Percentiles rank a stretch among this genome's conserved stretches.
Evolutionary conservation across 2,113 vertebrate genomes (phyloP).

Genomic region (Sporophila hypoxantha): DNA sequence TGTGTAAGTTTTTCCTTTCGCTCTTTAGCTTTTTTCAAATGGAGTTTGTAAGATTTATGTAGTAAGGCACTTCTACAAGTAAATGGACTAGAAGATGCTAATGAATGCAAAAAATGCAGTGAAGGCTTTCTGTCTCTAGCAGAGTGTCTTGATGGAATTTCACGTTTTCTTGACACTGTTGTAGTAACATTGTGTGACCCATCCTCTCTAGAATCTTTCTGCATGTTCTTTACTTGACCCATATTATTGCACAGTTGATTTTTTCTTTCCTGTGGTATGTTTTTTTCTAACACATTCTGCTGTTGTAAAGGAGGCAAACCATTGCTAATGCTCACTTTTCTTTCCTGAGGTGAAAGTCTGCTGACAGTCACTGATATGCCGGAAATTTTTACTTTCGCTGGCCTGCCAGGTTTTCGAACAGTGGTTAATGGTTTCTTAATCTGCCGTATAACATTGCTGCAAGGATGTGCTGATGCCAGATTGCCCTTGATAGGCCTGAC

Average conservation of each 20-base stretch:
- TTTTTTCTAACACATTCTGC: conserved; percentile 52
- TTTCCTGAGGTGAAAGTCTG: conserved; percentile 83
- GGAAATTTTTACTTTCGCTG: conserved; percentile 92
- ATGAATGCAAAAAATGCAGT: conserved; percentile 81
- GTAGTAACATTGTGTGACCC: not conserved
- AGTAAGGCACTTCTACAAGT: conserved; percentile 81
- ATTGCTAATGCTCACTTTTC: conserved; percentile 82
- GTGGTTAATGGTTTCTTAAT: conserved; percentile 70
- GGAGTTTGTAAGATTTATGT: conserved; percentile 80
- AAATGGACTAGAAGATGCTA: conserved; percentile 80
- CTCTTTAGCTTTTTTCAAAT: conserved; percentile 76
- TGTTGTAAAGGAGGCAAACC: conserved; percentile 68
- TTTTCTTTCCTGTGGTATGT: conserved; percentile 21
- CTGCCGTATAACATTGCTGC: conserved; percentile 73
- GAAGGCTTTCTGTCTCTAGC: conserved; percentile 82
- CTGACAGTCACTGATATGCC: conserved; percentile 90
- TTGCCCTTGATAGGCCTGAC: conserved; percentile 75
- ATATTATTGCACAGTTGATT: not conserved
- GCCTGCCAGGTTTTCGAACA: conserved; percentile 85
- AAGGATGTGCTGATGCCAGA: conserved; percentile 62
- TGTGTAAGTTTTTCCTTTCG: conserved; percentile 65
- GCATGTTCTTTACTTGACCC: conserved; percentile 9
- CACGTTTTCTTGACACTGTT: conserved; percentile 26
- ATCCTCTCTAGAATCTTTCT: conserved; percentile 10
- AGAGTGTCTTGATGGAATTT: conserved; percentile 77